Conservation (phyloP, 2,888 invertebrate species). For the Neoaliturus tenellus region DNA sequence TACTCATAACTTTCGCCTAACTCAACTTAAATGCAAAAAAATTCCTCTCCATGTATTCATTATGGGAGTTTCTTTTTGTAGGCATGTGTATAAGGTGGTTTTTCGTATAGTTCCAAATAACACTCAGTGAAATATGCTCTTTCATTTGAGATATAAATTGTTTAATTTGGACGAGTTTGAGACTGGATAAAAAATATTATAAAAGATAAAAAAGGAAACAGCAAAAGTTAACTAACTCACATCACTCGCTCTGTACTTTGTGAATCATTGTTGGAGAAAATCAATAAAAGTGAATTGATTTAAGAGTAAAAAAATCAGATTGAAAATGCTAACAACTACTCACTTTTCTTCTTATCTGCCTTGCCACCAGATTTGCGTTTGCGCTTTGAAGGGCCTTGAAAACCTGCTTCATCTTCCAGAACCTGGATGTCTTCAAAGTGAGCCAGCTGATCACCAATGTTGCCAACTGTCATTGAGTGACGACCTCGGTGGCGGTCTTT, state of each 20-base stretch:
- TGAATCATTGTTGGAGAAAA: background rate
- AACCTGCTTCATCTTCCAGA: conserved; percentile 70
- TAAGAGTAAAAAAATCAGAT: background rate
- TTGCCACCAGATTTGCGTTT: conserved; percentile 70
- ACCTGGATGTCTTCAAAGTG: conserved; percentile 77
- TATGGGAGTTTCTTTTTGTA: too few relatives aligned
- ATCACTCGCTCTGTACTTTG: background rate
- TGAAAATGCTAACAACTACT: too few relatives aligned
- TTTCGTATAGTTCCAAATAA: too few relatives aligned
- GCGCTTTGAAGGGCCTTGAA: conserved; percentile 73
- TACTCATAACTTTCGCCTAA: too few relatives aligned
- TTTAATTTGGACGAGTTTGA: too few relatives aligned
- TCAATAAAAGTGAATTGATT: background rate
- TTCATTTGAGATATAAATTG: too few relatives aligned
- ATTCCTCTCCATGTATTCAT: too few relatives aligned
- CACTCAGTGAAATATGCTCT: too few relatives aligned
- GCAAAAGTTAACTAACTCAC: background rate
- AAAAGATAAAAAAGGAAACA: background rate
- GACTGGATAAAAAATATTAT: too few relatives aligned
- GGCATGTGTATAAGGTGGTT: too few relatives aligned
- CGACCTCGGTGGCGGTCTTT: conserved; percentile 87
- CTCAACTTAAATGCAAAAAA: too few relatives aligned
- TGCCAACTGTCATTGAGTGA: conserved; percentile 85
- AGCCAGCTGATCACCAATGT: conserved; percentile 88
- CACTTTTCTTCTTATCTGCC: conserved; percentile 30